Evolutionary conservation across 2,797 vertebrate species (phyloP).

Genomic region (Schizopygopsis malacanthus): DNA sequence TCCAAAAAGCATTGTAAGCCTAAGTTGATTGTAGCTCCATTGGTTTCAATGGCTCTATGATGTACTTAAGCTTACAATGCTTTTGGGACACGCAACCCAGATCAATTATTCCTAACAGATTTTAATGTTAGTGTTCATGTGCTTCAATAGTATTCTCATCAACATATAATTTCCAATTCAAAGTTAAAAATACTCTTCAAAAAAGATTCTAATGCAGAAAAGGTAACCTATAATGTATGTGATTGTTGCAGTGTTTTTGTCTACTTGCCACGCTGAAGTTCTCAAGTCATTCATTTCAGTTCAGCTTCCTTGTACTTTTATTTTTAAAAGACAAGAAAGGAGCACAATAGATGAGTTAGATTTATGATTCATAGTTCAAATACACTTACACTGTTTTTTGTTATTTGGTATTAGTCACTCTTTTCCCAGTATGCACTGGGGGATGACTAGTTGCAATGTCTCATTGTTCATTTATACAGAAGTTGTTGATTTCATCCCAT

Average conservation of each 20-base stretch:
- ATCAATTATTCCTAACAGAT: neutral
- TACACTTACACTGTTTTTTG: neutral
- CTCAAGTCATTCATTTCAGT: neutral
- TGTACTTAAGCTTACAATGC: neutral
- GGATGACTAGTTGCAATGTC: neutral
- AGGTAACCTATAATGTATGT: neutral
- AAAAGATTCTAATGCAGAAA: neutral
- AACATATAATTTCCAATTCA: neutral
- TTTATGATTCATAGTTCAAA: neutral
- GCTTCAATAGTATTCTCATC: neutral
- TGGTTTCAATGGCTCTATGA: no score
- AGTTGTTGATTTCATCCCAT: neutral
- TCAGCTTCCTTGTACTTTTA: neutral
- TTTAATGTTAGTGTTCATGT: neutral
- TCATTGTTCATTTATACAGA: neutral
- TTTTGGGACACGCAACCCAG: neutral
- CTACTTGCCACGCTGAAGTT: neutral
- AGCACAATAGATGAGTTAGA: neutral
- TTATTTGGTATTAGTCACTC: neutral
- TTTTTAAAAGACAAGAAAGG: neutral
- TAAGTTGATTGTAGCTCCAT: no score
- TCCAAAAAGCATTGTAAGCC: neutral
- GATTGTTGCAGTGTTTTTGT: neutral
- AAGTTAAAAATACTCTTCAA: neutral
- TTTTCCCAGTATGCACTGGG: neutral